Base-by-base conservation (phyloP, 2,888 invertebrate species). In the Scrobipalpa atriplicella region DNA sequence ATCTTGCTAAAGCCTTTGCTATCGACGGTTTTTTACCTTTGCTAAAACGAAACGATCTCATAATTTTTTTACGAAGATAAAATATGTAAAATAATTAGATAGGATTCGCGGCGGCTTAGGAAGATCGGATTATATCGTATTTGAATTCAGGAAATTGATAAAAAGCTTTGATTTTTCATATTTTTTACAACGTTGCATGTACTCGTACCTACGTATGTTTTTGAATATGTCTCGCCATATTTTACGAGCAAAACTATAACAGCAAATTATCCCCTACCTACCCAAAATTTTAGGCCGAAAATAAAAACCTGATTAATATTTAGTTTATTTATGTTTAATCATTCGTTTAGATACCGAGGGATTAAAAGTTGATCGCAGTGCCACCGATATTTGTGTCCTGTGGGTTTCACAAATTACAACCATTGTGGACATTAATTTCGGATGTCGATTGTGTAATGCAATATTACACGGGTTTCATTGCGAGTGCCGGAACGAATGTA, bases 1-100 rank as follows among this genome's bases (percentile, higher is more conserved):
- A 89, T 92, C 92, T 91, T 87, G 73, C 81, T 80, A 89, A 92
- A 92, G 89, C 92, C 87, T 84, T n/a, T 76, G 70, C 71, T 81
- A 78, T 79, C 87, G 86, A 85, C 84, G 87, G 78, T 82, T 87
- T 87, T 88, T 69, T 72, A 78, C 79, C 79, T 78, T 73, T 68
- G 79, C 72, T 82, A 84, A 85, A 83, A 79, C 83, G 81, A 73
- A 72, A 73, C 73, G 75, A 81, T 82, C 84, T 87, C 85, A 86
- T 86, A 88, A 85, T 84, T 84, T 58, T 38, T 47, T 80, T 72
- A 36, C 3, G 19, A 78, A 70, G 74, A 78, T 80, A 81, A 84
- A 85, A 85, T 85, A 79, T 84, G 82, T 77, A 75, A 82, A 86
- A 87, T 89, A 90, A 91, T 91, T 88, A 87, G 80, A 78, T 73